Evolutionary conservation across 2,888 invertebrate genomes (phyloP), one percentile per base, ranked within the genome.

Genomic region (Caenorhabditis sp.): DNA sequence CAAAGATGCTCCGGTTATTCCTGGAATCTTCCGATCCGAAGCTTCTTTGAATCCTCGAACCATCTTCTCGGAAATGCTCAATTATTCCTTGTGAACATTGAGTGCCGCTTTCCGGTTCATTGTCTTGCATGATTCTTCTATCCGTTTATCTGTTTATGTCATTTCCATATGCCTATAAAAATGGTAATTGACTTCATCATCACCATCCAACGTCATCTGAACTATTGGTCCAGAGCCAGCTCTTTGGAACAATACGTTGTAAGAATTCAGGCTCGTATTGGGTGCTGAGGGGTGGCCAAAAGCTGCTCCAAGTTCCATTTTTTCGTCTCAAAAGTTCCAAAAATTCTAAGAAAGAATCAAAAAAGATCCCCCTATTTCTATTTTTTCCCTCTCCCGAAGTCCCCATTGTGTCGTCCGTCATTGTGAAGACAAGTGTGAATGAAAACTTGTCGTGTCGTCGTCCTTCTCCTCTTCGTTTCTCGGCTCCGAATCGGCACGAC

Each of bases 381-480:
- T n/a, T n/a, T n/a, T 47, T 47, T 18, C 18, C 47, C 18, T n/a
- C n/a, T 13, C 40, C 11, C 6, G 40, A 40, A 40, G 47, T 47
- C 47, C 32, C 55, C 56, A 56, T 56, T 56, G 56, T 56, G 56
- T 55, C 55, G 55, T 55, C 55, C 26, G 55, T 56, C 56, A 32
- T 56, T 20, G 56, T 28, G 26, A 13, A 26, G 55, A 55, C 26
- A 56, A 56, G 56, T 56, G 56, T 35, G 56, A 56, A 55, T 28
- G 55, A 53, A 26, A 53, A 55, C n/a, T 55, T 28, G 28, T 32
- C 28, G 28, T 56, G n/a, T n/a, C n/a, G n/a, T 28, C 20, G n/a
- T 55, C n/a, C 28, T 13, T 55, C n/a, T 28, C 24, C n/a, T n/a
- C n/a, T n/a, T n/a, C n/a, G n/a, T n/a, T n/a, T n/a, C n/a, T n/a